phyloP scores from a whole-genome alignment of 2,888 invertebrate species.

The Macrophya annulata region DNA sequence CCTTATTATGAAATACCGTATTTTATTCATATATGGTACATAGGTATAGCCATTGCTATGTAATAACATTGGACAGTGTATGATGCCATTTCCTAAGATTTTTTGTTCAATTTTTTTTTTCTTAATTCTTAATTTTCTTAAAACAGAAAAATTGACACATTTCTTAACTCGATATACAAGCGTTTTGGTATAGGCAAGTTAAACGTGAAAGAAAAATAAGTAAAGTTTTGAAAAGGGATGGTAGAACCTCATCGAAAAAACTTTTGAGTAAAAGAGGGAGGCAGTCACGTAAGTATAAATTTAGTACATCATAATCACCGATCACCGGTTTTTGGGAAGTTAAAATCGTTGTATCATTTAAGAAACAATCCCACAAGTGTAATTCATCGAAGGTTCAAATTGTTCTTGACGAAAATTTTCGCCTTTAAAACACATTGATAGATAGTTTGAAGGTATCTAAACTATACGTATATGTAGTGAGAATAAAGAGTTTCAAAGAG shows the following conservation, averaged over 20 bases:
- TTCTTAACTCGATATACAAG: background rate
- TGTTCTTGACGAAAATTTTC: too few species aligned
- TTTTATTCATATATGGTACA: conserved; percentile 11
- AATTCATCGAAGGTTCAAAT: too few species aligned
- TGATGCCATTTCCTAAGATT: background rate
- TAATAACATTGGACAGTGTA: background rate
- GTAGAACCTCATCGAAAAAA: background rate
- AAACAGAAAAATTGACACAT: background rate
- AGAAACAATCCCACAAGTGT: too few species aligned
- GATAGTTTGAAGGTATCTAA: too few species aligned
- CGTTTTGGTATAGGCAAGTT: too few species aligned
- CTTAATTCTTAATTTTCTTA: background rate
- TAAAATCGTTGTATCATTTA: too few species aligned
- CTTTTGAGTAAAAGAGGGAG: background rate
- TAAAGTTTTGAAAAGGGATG: background rate
- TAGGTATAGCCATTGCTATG: background rate
- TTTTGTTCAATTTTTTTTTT: background rate
- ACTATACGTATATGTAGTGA: too few species aligned
- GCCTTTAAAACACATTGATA: too few species aligned
- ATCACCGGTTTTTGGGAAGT: background rate
- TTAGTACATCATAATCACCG: background rate
- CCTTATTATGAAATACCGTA: background rate
- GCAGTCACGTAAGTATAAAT: background rate
- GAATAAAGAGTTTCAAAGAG: too few species aligned
- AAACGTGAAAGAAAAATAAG: too few species aligned